Evolutionary conservation across 2,113 vertebrate genomes (phyloP).

Genomic region (Lota lota): DNA sequence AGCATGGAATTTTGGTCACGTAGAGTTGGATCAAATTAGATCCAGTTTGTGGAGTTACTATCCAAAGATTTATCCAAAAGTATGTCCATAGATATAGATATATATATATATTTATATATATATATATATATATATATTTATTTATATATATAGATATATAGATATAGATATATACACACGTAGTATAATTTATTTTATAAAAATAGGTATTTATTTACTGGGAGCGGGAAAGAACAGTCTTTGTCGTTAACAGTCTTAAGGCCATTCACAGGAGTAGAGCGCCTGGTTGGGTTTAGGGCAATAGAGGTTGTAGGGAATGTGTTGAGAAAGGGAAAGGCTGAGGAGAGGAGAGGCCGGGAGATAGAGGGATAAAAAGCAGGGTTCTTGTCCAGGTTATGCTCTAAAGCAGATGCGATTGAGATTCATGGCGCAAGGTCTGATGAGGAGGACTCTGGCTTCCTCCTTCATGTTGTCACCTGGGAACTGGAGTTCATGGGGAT

Average conservation of each 20-base stretch:
- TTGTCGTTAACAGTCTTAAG: conserved; percentile 70
- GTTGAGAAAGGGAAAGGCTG: conserved; percentile 9
- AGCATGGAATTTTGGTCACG: conserved; percentile 49
- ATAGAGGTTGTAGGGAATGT: conserved; percentile 13
- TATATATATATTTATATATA: conserved; percentile 30
- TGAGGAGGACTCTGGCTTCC: conserved; percentile 48
- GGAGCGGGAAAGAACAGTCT: conserved; percentile 68
- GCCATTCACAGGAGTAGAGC: conserved; percentile 46
- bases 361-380: not conserved
- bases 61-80: conserved; percentile 60
- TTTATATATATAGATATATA: too few species aligned
- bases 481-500: conserved; percentile 44
- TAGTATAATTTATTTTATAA: conserved; percentile 31
- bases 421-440: conserved; percentile 46
- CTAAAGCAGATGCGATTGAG: conserved; percentile 20
- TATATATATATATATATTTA: conserved; percentile 51
- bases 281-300: conserved; percentile 37
- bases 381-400: conserved; percentile 19
- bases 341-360: conserved; percentile 4
- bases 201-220: conserved; percentile 53
- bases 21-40: conserved; percentile 22
- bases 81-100: conserved; percentile 32
- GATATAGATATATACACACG: conserved; percentile 40
- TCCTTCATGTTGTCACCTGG: conserved; percentile 69
- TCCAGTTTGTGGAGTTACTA: conserved; percentile 16